These are phyloP conservation scores for Hanleya hanleyi DNA, from an alignment of 2,888 invertebrate genomes.

Conservation along the genomic window DNA sequence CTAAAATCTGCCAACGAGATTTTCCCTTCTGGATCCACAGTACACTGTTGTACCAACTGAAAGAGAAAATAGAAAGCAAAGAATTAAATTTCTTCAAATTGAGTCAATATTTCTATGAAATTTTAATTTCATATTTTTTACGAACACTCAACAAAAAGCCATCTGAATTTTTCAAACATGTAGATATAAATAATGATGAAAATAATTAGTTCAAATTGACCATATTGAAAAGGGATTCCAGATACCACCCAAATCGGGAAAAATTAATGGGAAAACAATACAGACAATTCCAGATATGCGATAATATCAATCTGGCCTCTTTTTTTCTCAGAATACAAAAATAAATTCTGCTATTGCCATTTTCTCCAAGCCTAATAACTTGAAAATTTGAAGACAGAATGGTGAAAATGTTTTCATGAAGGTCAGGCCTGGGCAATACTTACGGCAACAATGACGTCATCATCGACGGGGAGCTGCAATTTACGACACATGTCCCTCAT, in stretches of 20 bases:
- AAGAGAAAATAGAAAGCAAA: slow-evolving; percentile 25
- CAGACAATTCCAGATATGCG: not conserved
- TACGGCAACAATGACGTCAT: slow-evolving; percentile 70
- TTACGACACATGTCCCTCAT: slow-evolving; percentile 68
- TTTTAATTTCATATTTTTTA: too few relatives aligned
- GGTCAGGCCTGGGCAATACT: slow-evolving; percentile 31
- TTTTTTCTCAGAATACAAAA: too few relatives aligned
- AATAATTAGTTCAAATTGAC: not conserved
- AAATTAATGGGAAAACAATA: not conserved
- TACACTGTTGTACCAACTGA: slow-evolving; percentile 66
- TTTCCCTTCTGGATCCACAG: slow-evolving; percentile 58
- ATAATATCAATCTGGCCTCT: too few relatives aligned
- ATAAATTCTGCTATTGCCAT: not conserved
- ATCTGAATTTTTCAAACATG: too few relatives aligned
- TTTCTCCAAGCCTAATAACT: not conserved
- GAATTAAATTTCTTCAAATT: not conserved
- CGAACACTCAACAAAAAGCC: too few relatives aligned
- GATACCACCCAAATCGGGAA: not conserved
- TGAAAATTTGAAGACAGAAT: not conserved
- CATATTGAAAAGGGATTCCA: not conserved
- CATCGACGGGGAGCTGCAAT: slow-evolving; percentile 71
- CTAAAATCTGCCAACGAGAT: slow-evolving; percentile 72
- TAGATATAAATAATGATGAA: too few relatives aligned
- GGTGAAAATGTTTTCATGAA: not conserved
- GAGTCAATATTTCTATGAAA: too few relatives aligned